A percentile compares a stretch with the other conserved stretches of the same genome.
phyloP scores from a whole-genome alignment of 2,888 invertebrate genomes.

The Apamea anceps region DNA sequence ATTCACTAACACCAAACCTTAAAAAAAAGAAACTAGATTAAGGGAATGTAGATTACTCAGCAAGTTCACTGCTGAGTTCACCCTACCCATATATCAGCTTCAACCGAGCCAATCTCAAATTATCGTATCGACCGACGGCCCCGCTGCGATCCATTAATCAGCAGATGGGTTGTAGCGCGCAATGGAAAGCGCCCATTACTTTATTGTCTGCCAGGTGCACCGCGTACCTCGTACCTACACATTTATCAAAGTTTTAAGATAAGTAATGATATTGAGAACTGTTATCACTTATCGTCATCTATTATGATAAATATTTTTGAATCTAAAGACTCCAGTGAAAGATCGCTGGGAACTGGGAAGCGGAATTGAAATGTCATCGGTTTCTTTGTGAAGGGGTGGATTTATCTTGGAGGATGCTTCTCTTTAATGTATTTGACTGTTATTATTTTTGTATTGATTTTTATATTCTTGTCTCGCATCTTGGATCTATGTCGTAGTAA shows the following conservation, averaged over 20 bases:
- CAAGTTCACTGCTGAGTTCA: slow-evolving; percentile 56
- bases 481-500: neutral
- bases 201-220: slow-evolving; percentile 81
- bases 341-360: slow-evolving; percentile 12
- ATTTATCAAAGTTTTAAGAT: slow-evolving; percentile 76
- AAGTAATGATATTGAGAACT: slow-evolving; percentile 70
- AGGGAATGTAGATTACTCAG: slow-evolving; percentile 62
- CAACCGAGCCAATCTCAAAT: slow-evolving; percentile 72
- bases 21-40: slow-evolving; percentile 41
- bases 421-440: slow-evolving; percentile 5
- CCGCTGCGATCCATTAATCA: slow-evolving; percentile 79
- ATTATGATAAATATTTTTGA: slow-evolving; percentile 50
- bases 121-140: slow-evolving; percentile 75
- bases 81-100: slow-evolving; percentile 64
- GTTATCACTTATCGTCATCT: slow-evolving; percentile 53
- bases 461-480: neutral
- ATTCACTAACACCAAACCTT: slow-evolving; percentile 20
- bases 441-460: neutral
- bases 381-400: slow-evolving; percentile 18
- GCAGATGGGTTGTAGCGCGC: slow-evolving; percentile 75
- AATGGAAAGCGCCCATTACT: slow-evolving; percentile 81
- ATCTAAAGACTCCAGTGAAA: slow-evolving; percentile 39
- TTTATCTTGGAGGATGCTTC: slow-evolving; percentile 12
- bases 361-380: slow-evolving; percentile 43
- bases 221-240: slow-evolving; percentile 61